Evolutionary conservation across 2,888 invertebrate species (phyloP), one percentile per base, ranked within the genome.

Genomic region (Dastarcus helophoroides): DNA sequence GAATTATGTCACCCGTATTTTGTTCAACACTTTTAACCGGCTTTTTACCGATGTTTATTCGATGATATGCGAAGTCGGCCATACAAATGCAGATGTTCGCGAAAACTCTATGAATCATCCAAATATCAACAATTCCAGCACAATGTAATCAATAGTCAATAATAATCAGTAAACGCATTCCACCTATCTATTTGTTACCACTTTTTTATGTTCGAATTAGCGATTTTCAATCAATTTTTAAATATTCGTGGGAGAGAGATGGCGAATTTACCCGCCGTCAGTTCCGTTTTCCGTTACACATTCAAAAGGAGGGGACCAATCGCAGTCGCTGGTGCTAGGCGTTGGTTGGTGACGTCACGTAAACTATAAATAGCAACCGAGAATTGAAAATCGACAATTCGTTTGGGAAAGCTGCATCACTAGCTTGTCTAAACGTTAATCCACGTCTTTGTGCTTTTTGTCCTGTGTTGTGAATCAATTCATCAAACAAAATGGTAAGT

Each of bases 351-450:
- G 64, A 63, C 59, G 58, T 56, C 58, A 58, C 54, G 45, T 46
- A 39, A 26, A 25, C 42, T 74, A 76, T 77, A 77, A 64, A 76
- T 69, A 64, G 55, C 47, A 51, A 56, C 49, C 54, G 51, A 61
- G 59, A 58, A 55, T 57, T 51, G 54, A 56, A 62, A 64, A 59
- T 53, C 44, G 45, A 46, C 46, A 65, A 66, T 68, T 69, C 70
- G 75, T 76, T 76, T 69, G 71, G 71, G 72, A 66, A 68, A 72
- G 68, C 74, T 71, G 65, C 76, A 71, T 76, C 63, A 66, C 73
- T 44, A 67, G 73, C 74, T 71, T 60, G 59, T 67, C 69, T 41
- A 41, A 44, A 48, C 49, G 42, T 39, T 36, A 70, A 68, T 41
- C 33, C 14, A 27, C 35, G 26, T 26, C 33, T 40, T 36, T 38